Percentiles rank a stretch among this genome's conserved stretches.
Conservation (phyloP, 2,797 vertebrate species). For the Cirrhinus mrigala region DNA sequence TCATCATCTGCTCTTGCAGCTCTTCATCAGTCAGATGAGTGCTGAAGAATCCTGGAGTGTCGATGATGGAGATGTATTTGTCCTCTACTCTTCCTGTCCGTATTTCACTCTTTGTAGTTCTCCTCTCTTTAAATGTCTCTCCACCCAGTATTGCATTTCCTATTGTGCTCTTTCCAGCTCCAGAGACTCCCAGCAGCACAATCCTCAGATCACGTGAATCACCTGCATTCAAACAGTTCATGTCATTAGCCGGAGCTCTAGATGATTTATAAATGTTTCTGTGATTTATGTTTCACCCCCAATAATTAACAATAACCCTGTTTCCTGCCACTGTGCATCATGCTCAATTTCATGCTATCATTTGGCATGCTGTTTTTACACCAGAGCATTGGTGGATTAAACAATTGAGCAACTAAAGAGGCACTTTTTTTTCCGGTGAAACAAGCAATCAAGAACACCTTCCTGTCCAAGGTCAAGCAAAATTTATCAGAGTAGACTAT, state of each 20-base stretch:
- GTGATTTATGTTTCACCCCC: background rate
- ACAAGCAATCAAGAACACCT: no score
- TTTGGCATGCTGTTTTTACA: background rate
- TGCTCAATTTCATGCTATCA: background rate
- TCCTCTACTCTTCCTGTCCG: background rate
- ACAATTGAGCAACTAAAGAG: no score
- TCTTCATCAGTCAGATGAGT: background rate
- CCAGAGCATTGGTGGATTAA: background rate
- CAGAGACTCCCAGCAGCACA: background rate
- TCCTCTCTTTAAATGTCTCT: background rate
- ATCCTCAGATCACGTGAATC: background rate
- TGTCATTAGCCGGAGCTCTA: background rate
- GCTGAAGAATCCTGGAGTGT: background rate
- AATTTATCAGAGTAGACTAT: no score
- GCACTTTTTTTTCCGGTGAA: no score
- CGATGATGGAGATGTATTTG: constrained; percentile 29
- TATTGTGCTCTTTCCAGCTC: background rate
- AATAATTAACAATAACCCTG: background rate
- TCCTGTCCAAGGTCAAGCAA: no score
- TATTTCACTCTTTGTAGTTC: background rate
- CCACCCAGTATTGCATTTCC: background rate
- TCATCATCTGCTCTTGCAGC: background rate
- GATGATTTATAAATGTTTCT: background rate
- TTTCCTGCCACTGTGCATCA: background rate
- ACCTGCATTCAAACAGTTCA: background rate